These are phyloP conservation scores for Thecocarcelia acutangulata DNA, from an alignment of 2,888 invertebrate species.

Conservation along the genomic window DNA sequence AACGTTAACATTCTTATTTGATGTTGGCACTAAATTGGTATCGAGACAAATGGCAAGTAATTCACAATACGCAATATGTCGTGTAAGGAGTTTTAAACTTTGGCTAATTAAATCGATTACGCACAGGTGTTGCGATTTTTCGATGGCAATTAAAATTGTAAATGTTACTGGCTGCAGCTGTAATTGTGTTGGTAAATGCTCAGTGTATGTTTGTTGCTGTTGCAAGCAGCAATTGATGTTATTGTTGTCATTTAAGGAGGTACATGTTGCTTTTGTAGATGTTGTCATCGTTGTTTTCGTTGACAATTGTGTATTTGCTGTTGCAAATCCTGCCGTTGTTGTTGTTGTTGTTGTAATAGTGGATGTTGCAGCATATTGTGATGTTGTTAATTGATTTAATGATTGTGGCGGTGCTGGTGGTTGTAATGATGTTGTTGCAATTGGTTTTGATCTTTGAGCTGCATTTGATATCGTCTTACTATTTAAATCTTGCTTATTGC, in stretches of 20 bases:
- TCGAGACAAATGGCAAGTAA: constrained; percentile 80
- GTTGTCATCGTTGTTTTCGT: constrained; percentile 60
- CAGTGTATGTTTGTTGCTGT: constrained; percentile 44
- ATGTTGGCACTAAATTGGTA: constrained; percentile 74
- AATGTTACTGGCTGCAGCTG: constrained; percentile 74
- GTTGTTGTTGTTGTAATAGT: constrained; percentile 54
- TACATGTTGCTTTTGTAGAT: constrained; percentile 65
- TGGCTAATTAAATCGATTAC: constrained; percentile 82
- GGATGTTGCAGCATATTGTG: constrained; percentile 57
- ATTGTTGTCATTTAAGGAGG: constrained; percentile 71
- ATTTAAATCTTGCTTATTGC: constrained; percentile 50
- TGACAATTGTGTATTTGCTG: constrained; percentile 58
- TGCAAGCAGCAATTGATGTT: constrained; percentile 56
- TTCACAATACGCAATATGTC: constrained; percentile 81
- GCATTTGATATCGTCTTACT: constrained; percentile 56
- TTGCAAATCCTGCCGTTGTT: constrained; percentile 43
- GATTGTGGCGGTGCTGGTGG: constrained; percentile 64
- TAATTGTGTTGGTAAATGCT: constrained; percentile 49
- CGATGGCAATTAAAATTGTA: constrained; percentile 81
- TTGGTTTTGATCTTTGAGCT: constrained; percentile 56
- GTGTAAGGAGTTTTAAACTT: constrained; percentile 80
- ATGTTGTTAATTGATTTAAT: constrained; percentile 66
- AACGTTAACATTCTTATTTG: constrained; percentile 65
- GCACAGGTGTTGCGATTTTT: constrained; percentile 80
- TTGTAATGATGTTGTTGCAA: constrained; percentile 31